Percentiles rank a stretch among this genome's conserved stretches.
phyloP scores from a whole-genome alignment of 2,888 invertebrate species.

The Lydus trimaculatus region DNA sequence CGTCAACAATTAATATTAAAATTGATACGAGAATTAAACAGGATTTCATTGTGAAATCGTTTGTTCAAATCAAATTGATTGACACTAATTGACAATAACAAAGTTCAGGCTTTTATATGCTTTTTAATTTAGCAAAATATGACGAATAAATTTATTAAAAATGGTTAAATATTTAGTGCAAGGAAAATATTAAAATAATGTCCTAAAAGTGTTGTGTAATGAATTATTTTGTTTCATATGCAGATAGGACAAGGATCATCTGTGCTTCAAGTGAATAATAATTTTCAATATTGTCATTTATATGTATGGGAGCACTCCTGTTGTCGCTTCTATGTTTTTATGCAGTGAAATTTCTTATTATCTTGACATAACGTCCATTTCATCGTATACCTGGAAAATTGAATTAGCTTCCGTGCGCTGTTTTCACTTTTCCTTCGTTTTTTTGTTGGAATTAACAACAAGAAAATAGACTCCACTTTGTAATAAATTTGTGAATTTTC shows the following conservation, averaged over 20 bases:
- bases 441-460: too few relatives aligned
- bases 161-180: not conserved
- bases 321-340: not conserved
- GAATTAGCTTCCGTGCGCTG: not conserved
- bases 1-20: not conserved
- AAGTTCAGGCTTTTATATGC: not conserved
- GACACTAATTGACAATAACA: not conserved
- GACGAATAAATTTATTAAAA: not conserved
- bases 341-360: not conserved
- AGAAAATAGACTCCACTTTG: too few relatives aligned
- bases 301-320: not conserved
- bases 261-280: not conserved
- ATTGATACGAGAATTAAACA: not conserved
- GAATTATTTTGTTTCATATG: not conserved
- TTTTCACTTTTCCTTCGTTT: too few relatives aligned
- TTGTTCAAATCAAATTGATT: not conserved
- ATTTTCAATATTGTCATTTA: slow-evolving; percentile 1
- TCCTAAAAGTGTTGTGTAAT: not conserved
- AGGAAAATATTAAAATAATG: not conserved
- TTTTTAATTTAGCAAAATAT: not conserved
- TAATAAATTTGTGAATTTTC: too few relatives aligned
- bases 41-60: not conserved
- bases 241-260: slow-evolving; percentile 4
- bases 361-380: not conserved
- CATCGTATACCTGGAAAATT: not conserved